Percentiles rank a stretch among this genome's conserved stretches.
Conservation (phyloP, 2,888 invertebrate species). For the Nemotelus pantherinus region DNA sequence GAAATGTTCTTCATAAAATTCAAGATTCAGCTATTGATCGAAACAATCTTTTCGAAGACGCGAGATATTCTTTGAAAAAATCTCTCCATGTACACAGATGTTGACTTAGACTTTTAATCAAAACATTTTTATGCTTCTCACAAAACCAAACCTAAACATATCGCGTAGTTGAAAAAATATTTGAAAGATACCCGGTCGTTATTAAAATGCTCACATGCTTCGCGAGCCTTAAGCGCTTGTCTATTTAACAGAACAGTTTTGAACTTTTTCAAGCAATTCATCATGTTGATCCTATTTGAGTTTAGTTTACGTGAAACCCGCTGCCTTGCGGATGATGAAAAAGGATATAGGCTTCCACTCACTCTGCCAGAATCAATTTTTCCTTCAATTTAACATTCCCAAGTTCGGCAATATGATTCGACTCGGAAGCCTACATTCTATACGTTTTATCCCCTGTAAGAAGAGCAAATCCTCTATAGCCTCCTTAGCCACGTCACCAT, state of each 20-base stretch:
- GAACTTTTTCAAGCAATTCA: constrained; percentile 29
- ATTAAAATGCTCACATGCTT: constrained; percentile 40
- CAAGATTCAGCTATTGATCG: too few relatives aligned
- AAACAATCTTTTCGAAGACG: too few relatives aligned
- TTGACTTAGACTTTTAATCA: too few relatives aligned
- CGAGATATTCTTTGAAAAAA: too few relatives aligned
- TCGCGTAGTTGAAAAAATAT: too few relatives aligned
- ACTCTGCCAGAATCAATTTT: constrained; percentile 16
- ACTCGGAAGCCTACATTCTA: neutral
- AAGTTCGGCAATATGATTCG: neutral
- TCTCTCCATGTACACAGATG: too few relatives aligned
- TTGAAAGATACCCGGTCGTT: neutral
- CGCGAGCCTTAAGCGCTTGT: constrained; percentile 20
- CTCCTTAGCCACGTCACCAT: too few relatives aligned
- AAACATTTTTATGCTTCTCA: too few relatives aligned
- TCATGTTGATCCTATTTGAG: constrained; percentile 29
- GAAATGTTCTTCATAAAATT: too few relatives aligned
- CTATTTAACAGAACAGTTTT: constrained; percentile 39
- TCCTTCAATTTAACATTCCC: constrained; percentile 16
- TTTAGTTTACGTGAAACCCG: neutral
- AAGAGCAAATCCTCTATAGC: too few relatives aligned
- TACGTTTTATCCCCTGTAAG: neutral
- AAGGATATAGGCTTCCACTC: neutral
- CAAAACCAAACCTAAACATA: too few relatives aligned
- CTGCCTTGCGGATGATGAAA: neutral